phyloP scores from a whole-genome alignment of 1,140 invertebrate species.

The Leguminivora glycinivorella region DNA sequence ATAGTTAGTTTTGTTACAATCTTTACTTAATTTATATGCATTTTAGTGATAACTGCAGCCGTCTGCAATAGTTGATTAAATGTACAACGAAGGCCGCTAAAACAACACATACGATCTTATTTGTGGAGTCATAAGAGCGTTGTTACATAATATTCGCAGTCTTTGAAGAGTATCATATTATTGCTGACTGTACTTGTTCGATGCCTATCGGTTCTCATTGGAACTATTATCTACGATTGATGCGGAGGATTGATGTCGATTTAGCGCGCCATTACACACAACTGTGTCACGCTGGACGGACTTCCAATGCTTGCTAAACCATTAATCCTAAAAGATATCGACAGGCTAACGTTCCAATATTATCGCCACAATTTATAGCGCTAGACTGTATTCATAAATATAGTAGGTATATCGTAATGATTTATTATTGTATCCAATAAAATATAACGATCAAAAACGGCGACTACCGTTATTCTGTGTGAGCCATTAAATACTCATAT shows the following conservation, averaged over 20 bases:
- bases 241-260: constrained; percentile 17
- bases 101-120: no score
- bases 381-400: constrained; percentile 3
- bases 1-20: background rate
- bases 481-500: background rate
- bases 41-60: background rate
- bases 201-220: background rate
- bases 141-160: no score
- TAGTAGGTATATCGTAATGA: background rate
- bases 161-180: no score
- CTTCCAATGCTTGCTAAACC: constrained; percentile 9
- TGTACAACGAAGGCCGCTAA: no score
- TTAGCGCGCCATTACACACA: constrained; percentile 25
- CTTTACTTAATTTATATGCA: background rate
- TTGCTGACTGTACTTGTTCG: no score
- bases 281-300: constrained; percentile 22
- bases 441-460: background rate
- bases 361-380: background rate
- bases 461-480: background rate
- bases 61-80: no score
- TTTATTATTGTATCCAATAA: background rate
- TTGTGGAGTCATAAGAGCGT: no score
- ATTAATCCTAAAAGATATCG: constrained; percentile 15
- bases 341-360: constrained; percentile 79
- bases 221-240: background rate